Percentiles rank a stretch among this genome's conserved stretches.
Conservation (phyloP, 2,888 invertebrate genomes). For the Chironomus tentans region DNA sequence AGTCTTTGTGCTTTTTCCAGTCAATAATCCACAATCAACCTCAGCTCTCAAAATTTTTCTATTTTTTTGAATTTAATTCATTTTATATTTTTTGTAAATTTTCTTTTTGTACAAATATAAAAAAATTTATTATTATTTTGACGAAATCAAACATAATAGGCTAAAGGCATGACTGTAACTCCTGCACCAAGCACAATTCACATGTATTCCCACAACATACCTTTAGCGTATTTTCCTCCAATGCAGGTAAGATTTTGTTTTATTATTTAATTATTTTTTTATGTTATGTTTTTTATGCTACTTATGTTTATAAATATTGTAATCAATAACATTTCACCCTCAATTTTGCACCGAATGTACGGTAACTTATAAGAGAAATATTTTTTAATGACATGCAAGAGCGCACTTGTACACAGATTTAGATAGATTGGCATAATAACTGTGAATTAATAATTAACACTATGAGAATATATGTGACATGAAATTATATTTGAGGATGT, state of each 20-base stretch:
- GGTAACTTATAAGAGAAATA: no score
- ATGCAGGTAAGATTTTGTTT: slow-evolving; percentile 38
- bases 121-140: background rate
- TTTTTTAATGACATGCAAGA: no score
- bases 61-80: background rate
- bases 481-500: background rate
- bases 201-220: slow-evolving; percentile 44
- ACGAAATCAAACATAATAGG: slow-evolving; percentile 34
- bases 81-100: slow-evolving; percentile 12
- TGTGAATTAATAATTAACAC: slow-evolving; percentile 6
- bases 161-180: slow-evolving; percentile 45
- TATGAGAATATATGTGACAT: background rate
- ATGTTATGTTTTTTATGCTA: background rate
- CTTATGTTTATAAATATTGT: background rate
- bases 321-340: background rate
- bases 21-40: no score
- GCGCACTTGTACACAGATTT: no score
- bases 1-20: no score
- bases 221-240: slow-evolving; percentile 36
- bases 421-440: background rate
- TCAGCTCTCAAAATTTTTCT: no score
- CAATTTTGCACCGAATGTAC: background rate
- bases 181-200: slow-evolving; percentile 46
- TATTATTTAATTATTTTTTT: slow-evolving; percentile 28
- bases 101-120: background rate